Conservation (phyloP, 2,113 vertebrate species). For the Oceanodroma tethys region DNA sequence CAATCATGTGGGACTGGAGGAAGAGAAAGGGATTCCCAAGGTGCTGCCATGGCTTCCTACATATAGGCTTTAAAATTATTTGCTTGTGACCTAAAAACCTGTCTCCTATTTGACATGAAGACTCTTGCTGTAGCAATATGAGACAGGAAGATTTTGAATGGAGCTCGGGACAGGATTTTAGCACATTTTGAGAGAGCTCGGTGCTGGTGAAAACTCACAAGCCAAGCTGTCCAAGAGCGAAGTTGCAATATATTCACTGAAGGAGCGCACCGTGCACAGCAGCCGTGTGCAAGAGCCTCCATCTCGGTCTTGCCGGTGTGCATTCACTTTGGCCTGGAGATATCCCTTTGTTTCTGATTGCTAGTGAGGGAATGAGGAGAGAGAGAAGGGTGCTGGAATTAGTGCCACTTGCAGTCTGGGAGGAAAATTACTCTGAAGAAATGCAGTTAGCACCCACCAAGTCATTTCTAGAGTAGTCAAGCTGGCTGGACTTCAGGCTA, state of each 20-base stretch:
- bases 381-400: neutral
- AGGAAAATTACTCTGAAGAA: neutral
- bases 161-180: neutral
- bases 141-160: neutral
- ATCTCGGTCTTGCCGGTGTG: neutral
- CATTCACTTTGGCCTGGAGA: neutral
- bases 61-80: neutral
- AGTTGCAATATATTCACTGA: neutral
- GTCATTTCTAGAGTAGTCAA: neutral
- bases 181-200: neutral
- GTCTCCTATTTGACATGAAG: neutral
- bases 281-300: neutral
- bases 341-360: neutral
- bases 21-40: neutral
- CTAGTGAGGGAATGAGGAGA: neutral
- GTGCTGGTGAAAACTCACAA: neutral
- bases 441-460: neutral
- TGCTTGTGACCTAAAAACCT: neutral
- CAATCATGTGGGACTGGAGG: neutral
- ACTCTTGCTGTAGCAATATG: neutral
- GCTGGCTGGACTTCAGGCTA: neutral
- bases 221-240: neutral
- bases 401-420: neutral
- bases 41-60: neutral
- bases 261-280: neutral